phyloP scores from a whole-genome alignment of 64 coral and sea anemone species.

The Astreopora myriophthalma region DNA sequence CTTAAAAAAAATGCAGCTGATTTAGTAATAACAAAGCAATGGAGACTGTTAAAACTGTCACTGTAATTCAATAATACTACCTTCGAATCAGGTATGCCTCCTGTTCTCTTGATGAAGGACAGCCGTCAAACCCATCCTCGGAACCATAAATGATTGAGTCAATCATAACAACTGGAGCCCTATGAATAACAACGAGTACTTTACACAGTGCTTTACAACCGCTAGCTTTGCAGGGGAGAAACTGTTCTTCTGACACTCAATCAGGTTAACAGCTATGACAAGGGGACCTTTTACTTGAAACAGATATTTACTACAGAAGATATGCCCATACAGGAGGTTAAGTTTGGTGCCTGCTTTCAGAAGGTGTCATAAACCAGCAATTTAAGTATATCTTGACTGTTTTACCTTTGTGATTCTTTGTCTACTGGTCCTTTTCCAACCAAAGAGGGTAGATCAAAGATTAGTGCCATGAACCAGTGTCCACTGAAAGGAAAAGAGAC shows the following conservation, averaged over 20 bases:
- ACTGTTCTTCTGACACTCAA: not conserved
- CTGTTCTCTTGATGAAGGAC: not conserved
- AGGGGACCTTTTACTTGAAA: too few relatives aligned
- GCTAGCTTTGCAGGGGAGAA: not conserved
- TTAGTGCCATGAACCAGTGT: not conserved
- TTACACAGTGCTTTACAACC: not conserved
- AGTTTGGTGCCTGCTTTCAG: not conserved
- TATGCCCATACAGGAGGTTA: too few relatives aligned
- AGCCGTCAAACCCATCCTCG: not conserved
- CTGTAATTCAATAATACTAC: not conserved
- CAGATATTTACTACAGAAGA: too few relatives aligned
- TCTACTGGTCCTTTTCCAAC: too few relatives aligned
- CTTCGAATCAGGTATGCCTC: conserved; percentile 8
- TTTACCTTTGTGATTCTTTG: not conserved
- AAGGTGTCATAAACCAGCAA: not conserved
- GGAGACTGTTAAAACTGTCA: too few relatives aligned
- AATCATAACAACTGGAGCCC: not conserved
- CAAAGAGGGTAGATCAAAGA: not conserved
- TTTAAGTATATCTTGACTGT: not conserved
- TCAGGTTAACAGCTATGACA: too few relatives aligned
- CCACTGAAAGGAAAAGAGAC: not conserved
- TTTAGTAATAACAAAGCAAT: too few relatives aligned
- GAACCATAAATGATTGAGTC: not conserved
- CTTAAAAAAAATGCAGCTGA: not conserved
- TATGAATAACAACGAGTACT: not conserved